Evolutionary conservation across 1,140 invertebrate genomes (phyloP), one percentile per base, ranked within the genome.

Genomic region (Agrypnia vestita): DNA sequence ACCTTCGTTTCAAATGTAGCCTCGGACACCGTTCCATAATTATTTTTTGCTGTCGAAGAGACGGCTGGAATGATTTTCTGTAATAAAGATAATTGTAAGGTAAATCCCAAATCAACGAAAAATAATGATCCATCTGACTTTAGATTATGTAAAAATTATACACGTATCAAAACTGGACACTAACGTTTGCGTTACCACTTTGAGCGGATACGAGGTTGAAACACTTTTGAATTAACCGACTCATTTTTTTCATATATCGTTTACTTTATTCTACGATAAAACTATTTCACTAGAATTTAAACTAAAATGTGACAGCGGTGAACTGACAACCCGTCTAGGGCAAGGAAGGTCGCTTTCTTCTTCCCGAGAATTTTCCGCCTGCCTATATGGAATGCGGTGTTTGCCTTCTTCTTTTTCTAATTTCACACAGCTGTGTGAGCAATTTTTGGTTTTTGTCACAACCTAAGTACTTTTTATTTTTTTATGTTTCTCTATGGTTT

Each of bases 1-100:
- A 92, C 92, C 88, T 94, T 94, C 3, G 92, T 93, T 88, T 95
- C 94, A 86, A 94, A 95, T 15, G 89, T 90, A 13, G 93, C 93
- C 87, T 95, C 94, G 9, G 91, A 92, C 79, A 92, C 92, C 87
- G 88, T 88, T 82, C 87, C 88, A 83, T 93, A 93, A 84, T 91
- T 92, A 80, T 90, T 92, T 83, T 89, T 91, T 62, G 88, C 84
- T 73, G 86, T 82, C 67, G 85, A 80, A 56, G 83, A 84, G 80
- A 85, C 85, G 81, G 86, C 86, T 76, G 85, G 85, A 84, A 85
- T 84, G 72, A 84, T 80, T 86, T 89, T 89, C 88, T 89, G 83
- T 19, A 83, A 84, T 81, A 19, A 44, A 62, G 10, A 13, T 25
- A 35, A 62, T 10, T 25, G 21, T 25, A 25, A 25, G 13, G 25